These are phyloP conservation scores for Merluccius polli DNA, from an alignment of 2,797 vertebrate genomes.

Conservation along the genomic window DNA sequence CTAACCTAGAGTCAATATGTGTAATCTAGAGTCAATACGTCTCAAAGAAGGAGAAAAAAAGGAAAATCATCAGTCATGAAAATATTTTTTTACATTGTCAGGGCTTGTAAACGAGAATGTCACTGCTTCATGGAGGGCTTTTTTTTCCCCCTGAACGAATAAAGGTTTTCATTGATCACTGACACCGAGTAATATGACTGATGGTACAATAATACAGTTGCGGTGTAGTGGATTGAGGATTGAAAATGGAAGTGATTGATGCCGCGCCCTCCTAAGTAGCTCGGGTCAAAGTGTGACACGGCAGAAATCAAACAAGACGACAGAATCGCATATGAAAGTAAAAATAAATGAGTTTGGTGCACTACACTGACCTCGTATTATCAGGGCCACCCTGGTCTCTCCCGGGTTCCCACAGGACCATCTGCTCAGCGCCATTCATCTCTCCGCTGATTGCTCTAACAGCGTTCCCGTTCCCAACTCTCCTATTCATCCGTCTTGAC, in stretches of 20 bases:
- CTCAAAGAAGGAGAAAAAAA: not conserved
- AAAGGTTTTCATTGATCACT: not conserved
- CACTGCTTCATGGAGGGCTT: not conserved
- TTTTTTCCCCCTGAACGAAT: not conserved
- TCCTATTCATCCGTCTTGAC: slow-evolving; percentile 28
- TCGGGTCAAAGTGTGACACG: slow-evolving; percentile 6
- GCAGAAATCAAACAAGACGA: not conserved
- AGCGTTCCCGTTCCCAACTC: not conserved
- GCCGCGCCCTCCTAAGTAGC: slow-evolving; percentile 5
- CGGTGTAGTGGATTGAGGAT: not conserved
- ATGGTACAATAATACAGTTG: not conserved
- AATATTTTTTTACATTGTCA: not conserved
- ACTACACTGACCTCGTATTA: slow-evolving; percentile 12
- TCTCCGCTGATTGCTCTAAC: slow-evolving; percentile 17
- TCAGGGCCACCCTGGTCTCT: slow-evolving; percentile 17
- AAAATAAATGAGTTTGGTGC: not conserved
- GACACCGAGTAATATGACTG: not conserved
- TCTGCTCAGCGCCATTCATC: slow-evolving; percentile 40
- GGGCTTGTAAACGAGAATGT: not conserved
- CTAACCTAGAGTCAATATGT: not conserved
- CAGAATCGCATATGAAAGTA: slow-evolving; percentile 2
- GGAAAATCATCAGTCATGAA: not conserved
- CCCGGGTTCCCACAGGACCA: slow-evolving; percentile 34
- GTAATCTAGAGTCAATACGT: not conserved
- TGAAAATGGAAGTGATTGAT: not conserved